These are phyloP conservation scores for Ornithoptera priamus DNA, from an alignment of 2,888 invertebrate species.

Conservation along the genomic window DNA sequence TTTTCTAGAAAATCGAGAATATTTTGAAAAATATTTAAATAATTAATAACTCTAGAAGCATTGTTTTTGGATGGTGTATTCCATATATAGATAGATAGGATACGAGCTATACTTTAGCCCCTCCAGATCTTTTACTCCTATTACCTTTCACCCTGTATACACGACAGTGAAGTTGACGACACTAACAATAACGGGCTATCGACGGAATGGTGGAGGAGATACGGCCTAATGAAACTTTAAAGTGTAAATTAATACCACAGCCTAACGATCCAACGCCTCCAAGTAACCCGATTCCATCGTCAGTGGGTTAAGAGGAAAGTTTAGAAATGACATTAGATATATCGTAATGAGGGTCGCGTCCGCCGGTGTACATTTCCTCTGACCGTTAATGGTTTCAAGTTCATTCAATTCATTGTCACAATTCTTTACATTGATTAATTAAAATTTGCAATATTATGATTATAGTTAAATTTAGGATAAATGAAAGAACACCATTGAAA, in stretches of 20 bases:
- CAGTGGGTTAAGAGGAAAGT: constrained; percentile 55
- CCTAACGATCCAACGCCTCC: constrained; percentile 57
- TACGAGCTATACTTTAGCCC: too few species aligned
- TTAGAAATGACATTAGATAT: constrained; percentile 32
- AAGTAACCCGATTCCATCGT: constrained; percentile 51
- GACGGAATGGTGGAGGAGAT: constrained; percentile 13
- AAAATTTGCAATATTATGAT: neutral
- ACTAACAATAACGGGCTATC: constrained; percentile 11
- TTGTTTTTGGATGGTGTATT: too few species aligned
- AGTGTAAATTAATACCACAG: constrained; percentile 35
- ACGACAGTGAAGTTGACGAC: constrained; percentile 7
- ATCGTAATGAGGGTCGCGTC: constrained; percentile 19
- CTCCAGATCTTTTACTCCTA: too few species aligned
- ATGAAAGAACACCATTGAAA: too few species aligned
- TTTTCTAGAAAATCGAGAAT: too few species aligned
- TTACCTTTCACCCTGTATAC: neutral
- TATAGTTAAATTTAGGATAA: too few species aligned
- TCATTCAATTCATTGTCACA: neutral
- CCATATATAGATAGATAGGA: too few species aligned
- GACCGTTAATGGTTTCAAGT: constrained; percentile 17
- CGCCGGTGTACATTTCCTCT: constrained; percentile 20
- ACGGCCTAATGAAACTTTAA: constrained; percentile 25
- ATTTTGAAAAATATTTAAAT: too few species aligned
- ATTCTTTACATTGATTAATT: neutral
- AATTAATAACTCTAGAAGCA: too few species aligned